phyloP scores from a whole-genome alignment of 2,113 vertebrate genomes.

The Sterna hirundo region DNA sequence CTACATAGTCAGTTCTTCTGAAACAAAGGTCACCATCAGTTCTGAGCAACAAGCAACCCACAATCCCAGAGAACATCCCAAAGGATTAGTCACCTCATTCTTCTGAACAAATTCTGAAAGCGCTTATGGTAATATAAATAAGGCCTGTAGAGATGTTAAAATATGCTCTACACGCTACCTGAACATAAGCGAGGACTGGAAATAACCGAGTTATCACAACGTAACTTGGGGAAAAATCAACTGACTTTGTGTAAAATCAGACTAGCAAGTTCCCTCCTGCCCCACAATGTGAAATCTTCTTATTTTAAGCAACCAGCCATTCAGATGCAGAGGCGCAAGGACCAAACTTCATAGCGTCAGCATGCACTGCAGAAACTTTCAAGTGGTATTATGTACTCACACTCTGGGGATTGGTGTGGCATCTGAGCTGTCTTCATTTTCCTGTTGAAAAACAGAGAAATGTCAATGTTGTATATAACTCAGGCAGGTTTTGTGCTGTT shows the following conservation, averaged over 20 bases:
- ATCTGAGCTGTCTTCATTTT: constrained; percentile 89
- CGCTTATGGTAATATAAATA: neutral
- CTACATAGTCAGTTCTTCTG: constrained; percentile 97
- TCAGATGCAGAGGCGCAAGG: neutral
- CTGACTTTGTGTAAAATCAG: neutral
- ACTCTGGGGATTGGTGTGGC: constrained; percentile 87
- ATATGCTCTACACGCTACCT: neutral
- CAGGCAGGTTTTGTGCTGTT: neutral
- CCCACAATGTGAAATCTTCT: neutral
- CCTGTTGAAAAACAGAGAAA: constrained; percentile 70
- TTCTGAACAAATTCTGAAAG: neutral
- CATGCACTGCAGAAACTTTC: neutral
- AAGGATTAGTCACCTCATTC: neutral
- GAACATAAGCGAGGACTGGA: neutral
- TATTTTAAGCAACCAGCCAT: neutral
- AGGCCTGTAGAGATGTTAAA: neutral
- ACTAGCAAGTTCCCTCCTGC: neutral
- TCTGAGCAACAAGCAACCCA: neutral
- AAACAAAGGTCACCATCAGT: constrained; percentile 47
- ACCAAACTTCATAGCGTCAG: neutral
- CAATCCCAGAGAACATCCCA: neutral
- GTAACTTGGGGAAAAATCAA: neutral
- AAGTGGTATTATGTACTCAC: constrained; percentile 75
- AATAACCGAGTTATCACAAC: neutral
- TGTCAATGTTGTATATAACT: neutral